Conservation (phyloP, 2,113 vertebrate genomes). For the Hymenochirus boettgeri region DNA sequence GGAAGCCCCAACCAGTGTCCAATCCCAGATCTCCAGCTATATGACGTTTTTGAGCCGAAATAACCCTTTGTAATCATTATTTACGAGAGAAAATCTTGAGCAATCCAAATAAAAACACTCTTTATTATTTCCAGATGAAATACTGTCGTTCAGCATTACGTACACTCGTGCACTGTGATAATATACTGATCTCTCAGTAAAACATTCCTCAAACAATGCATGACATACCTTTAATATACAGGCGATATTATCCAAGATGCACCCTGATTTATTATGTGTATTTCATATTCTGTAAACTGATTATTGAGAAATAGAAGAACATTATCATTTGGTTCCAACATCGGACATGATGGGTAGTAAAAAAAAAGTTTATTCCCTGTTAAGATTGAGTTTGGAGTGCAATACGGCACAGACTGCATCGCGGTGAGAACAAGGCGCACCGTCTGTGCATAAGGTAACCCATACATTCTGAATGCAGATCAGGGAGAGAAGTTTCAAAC, state of each 20-base stretch:
- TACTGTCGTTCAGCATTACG: slow-evolving; percentile 68
- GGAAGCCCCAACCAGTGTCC: too few species aligned
- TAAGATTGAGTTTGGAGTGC: slow-evolving; percentile 60
- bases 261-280: slow-evolving; percentile 60
- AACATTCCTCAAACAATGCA: slow-evolving; percentile 59
- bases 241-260: slow-evolving; percentile 69
- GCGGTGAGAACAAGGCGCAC: slow-evolving; percentile 34
- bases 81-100: too few species aligned
- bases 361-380: slow-evolving; percentile 64
- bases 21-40: too few species aligned
- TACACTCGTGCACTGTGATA: slow-evolving; percentile 74
- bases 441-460: slow-evolving; percentile 61
- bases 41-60: too few species aligned
- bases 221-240: slow-evolving; percentile 55
- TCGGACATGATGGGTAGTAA: slow-evolving; percentile 56
- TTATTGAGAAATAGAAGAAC: slow-evolving; percentile 62
- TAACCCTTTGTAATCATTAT: too few species aligned
- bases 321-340: slow-evolving; percentile 75
- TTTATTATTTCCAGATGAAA: slow-evolving; percentile 70
- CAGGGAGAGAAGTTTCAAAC: slow-evolving; percentile 54
- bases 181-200: slow-evolving; percentile 55
- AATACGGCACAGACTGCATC: slow-evolving; percentile 67
- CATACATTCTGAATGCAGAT: slow-evolving; percentile 59
- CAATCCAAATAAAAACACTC: slow-evolving; percentile 43
- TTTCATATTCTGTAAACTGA: slow-evolving; percentile 72